A percentile compares a stretch with the other conserved stretches of the same genome.
Conservation (phyloP, 1,140 invertebrate genomes). For the Bradysia coprophila region DNA sequence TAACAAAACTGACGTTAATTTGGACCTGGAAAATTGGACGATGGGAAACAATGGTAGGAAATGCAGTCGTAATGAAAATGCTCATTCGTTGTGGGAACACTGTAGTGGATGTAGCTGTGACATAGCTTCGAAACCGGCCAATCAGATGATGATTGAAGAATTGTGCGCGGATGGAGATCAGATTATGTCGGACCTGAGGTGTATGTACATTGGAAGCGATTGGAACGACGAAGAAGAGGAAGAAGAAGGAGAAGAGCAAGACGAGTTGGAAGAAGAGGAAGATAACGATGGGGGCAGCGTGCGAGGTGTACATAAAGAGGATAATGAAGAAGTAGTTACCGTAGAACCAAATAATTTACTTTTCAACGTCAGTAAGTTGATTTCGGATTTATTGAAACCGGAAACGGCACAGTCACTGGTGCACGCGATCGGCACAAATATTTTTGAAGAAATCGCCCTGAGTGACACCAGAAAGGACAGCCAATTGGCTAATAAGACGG, state of each 20-base stretch:
- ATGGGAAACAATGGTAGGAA: conserved; percentile 4
- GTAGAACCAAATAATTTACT: conserved; percentile 1
- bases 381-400: conserved; percentile 6
- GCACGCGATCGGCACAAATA: conserved; percentile 1
- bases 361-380: conserved; percentile 3
- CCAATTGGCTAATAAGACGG: not conserved
- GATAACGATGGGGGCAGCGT: not conserved
- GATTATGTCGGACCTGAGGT: conserved; percentile 26
- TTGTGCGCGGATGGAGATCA: conserved; percentile 26
- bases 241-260: conserved; percentile 1
- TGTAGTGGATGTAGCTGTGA: conserved; percentile 10
- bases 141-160: conserved; percentile 11
- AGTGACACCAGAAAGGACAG: not conserved
- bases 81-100: conserved; percentile 11
- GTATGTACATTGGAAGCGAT: conserved; percentile 14
- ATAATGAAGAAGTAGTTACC: not conserved
- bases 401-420: conserved; percentile 5
- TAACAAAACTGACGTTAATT: not conserved
- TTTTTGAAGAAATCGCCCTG: not conserved
- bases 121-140: conserved; percentile 7
- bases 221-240: conserved; percentile 6
- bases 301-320: not conserved
- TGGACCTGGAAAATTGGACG: conserved; percentile 3
- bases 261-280: conserved; percentile 4
- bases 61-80: conserved; percentile 2